phyloP scores from a whole-genome alignment of 2,888 invertebrate genomes.

The Parasteatoda lunata region DNA sequence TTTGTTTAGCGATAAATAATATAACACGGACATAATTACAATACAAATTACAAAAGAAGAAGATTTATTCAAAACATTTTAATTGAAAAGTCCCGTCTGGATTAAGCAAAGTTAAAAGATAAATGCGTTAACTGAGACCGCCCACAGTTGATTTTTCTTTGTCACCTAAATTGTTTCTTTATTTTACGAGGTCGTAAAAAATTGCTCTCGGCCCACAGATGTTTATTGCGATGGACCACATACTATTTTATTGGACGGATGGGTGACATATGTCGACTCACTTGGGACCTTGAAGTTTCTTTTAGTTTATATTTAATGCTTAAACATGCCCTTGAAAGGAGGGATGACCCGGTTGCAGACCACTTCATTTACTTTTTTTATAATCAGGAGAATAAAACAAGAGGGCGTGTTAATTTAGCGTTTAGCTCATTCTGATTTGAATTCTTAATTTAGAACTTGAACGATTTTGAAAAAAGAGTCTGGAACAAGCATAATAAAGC shows the following conservation, averaged over 20 bases:
- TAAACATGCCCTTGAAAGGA: slow-evolving; percentile 4
- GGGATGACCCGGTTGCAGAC: slow-evolving; percentile 8
- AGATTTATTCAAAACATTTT: no score
- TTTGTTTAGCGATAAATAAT: no score
- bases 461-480: no score
- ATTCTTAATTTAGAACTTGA: no score
- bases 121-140: neutral
- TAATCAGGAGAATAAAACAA: neutral
- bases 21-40: no score
- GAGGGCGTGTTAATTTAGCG: neutral
- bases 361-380: neutral
- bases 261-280: neutral
- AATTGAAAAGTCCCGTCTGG: no score
- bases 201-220: neutral
- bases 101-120: no score
- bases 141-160: neutral
- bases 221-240: neutral
- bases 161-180: neutral
- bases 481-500: no score
- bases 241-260: neutral
- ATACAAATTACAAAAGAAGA: no score
- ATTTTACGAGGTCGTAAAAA: slow-evolving; percentile 5
- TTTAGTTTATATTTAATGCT: neutral
- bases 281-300: neutral
- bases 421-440: no score